A percentile compares a stretch with the other conserved stretches of the same genome.
phyloP scores from a whole-genome alignment of 1,140 invertebrate species.

The Pentalonia nigronervosa region DNA sequence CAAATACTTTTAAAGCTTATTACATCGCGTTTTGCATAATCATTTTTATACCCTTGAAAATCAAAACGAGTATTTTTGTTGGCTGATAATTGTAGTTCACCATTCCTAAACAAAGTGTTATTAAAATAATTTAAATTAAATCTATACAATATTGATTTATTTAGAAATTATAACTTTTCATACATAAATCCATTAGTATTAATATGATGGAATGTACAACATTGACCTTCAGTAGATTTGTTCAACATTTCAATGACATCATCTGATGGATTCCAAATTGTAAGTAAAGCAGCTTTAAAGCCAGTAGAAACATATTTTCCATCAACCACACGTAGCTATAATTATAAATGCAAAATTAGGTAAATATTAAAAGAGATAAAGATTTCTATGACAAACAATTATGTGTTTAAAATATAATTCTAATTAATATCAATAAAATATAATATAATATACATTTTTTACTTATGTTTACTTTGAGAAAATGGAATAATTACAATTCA shows the following conservation, averaged over 20 bases:
- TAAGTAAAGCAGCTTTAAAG: constrained; percentile 38
- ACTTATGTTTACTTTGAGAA: no score
- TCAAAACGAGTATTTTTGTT: constrained; percentile 32
- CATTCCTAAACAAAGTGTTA: constrained; percentile 46
- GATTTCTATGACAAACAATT: not conserved
- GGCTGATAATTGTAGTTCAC: constrained; percentile 51
- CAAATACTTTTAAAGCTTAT: constrained; percentile 32
- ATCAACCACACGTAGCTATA: constrained; percentile 45
- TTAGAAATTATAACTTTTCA: not conserved
- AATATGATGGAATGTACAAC: constrained; percentile 38
- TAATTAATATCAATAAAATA: not conserved
- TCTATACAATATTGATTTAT: not conserved
- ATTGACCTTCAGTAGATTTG: constrained; percentile 25
- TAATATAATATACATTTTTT: not conserved
- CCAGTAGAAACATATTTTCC: constrained; percentile 33
- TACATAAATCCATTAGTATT: constrained; percentile 44
- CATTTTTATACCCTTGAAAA: not conserved
- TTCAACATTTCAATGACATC: not conserved
- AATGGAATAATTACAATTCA: no score
- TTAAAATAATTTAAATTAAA: not conserved
- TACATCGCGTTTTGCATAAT: constrained; percentile 30
- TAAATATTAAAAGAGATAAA: not conserved
- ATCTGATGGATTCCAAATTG: constrained; percentile 51
- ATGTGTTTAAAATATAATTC: not conserved
- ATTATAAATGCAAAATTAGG: not conserved